Base-by-base conservation (phyloP, 2,888 invertebrate species). In the Aethes cnicana region DNA sequence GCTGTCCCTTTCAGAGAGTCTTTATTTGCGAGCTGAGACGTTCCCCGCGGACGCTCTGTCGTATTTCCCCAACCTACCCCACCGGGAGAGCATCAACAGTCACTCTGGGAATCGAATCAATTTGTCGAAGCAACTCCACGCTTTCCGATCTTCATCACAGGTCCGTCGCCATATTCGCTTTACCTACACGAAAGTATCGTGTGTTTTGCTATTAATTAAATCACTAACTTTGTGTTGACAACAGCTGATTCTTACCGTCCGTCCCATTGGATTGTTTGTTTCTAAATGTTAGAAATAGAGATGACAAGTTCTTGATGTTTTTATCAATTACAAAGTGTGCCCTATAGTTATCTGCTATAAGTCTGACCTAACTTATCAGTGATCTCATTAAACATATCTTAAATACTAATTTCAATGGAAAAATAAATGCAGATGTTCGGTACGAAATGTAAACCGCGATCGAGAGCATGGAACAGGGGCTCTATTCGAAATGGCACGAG, bases 81-180 rank as follows among this genome's bases (percentile, higher is more conserved):
- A 57, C 55, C 46, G 59, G 58, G 68, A 69, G 61, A 61, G 58
- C 68, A 65, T 55, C 70, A 69, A 72, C 72, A 76, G 72, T 70
- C 69, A 74, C 75, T 41, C 59, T 62, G 75, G 81, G 81, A 82
- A 79, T 77, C 71, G 71, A 83, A 83, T 83, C 83, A 84, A 85
- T 84, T 84, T 84, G 79, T 77, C 75, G 77, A 62, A 71, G 73
- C 73, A 75, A 81, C 77, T 74, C 76, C 69, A 72, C 64, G 66
- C 71, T 63, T 67, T 69, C 73, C 70, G 55, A 70, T 76, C 71
- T 76, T 66, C 71, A 66, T 72, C 65, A 64, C 66, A 60, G 69
- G 63, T 70, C 66, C 70, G 63, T 70, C 66, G 66, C 70, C 65
- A 68, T 72, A 71, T 74, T n/a, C n/a, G n/a, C 25, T 42, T 17